Evolutionary conservation across 2,113 vertebrate species (phyloP).

Genomic region (Cephalopterus ornatus): DNA sequence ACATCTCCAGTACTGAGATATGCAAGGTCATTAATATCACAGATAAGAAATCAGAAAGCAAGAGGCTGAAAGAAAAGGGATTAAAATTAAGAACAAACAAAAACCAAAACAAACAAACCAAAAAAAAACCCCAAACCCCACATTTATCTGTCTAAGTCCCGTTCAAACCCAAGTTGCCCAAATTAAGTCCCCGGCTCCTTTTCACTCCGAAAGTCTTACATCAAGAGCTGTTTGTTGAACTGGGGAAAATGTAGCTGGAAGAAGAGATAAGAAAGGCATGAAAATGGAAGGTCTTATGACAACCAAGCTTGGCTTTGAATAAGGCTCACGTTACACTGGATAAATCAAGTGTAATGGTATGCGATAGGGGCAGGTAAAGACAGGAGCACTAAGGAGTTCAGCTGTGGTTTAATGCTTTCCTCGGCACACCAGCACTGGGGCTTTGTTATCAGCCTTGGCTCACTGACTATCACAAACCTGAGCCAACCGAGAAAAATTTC

Average conservation of each 20-base stretch:
- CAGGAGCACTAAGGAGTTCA: neutral
- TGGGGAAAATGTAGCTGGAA: neutral
- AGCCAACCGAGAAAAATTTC: neutral
- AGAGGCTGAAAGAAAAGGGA: neutral
- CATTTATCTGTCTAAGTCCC: neutral
- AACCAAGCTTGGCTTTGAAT: neutral
- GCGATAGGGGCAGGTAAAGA: constrained; percentile 21
- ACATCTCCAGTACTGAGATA: neutral
- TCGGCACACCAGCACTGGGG: neutral
- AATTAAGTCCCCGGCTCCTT: neutral
- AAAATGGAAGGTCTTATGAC: neutral
- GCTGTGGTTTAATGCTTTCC: constrained; percentile 8
- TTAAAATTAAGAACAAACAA: neutral
- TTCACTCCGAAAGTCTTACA: neutral
- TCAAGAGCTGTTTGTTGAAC: neutral
- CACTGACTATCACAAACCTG: neutral
- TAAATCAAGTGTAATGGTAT: constrained; percentile 42
- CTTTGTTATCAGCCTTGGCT: constrained; percentile 3
- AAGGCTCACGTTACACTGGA: neutral
- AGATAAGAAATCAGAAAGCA: neutral
- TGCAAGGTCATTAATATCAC: neutral
- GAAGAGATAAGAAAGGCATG: constrained; percentile 20
- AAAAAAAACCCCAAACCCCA: neutral
- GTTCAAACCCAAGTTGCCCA: neutral
- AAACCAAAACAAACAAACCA: neutral